Evolutionary conservation across 2,113 vertebrate species (phyloP).

Genomic region (Eudyptes chrysolophus): DNA sequence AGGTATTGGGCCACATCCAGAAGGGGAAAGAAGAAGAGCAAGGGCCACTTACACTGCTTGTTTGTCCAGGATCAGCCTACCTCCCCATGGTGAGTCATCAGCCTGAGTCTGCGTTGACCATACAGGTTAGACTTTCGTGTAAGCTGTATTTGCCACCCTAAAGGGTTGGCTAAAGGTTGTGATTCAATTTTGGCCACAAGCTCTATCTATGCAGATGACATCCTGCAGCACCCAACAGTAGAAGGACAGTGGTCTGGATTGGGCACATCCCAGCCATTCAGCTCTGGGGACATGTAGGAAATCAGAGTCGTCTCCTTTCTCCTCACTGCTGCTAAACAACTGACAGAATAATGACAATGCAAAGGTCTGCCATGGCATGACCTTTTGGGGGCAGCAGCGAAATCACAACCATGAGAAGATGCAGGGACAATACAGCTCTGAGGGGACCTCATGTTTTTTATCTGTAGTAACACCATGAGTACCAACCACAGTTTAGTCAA

Average conservation of each 20-base stretch:
- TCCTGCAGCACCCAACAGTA: neutral
- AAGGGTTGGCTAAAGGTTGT: neutral
- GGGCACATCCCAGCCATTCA: neutral
- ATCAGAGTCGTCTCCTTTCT: neutral
- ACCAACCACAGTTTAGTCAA: neutral
- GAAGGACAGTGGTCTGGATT: neutral
- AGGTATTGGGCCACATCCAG: neutral
- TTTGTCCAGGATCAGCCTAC: neutral
- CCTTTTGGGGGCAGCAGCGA: neutral
- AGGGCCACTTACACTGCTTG: neutral
- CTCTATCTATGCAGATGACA: neutral
- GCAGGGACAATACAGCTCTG: neutral
- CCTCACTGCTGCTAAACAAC: neutral
- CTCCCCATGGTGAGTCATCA: neutral
- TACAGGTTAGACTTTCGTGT: neutral
- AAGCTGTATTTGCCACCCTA: neutral
- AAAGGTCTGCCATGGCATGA: neutral
- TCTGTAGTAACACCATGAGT: neutral
- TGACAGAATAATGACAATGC: neutral
- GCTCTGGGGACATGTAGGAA: neutral
- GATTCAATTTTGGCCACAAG: neutral
- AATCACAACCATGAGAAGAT: neutral
- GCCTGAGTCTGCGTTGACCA: accelerated
- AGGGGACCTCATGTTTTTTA: neutral
- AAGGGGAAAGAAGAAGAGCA: neutral